phyloP scores from a whole-genome alignment of 2,888 invertebrate genomes.

The Ephialtes manifestator region DNA sequence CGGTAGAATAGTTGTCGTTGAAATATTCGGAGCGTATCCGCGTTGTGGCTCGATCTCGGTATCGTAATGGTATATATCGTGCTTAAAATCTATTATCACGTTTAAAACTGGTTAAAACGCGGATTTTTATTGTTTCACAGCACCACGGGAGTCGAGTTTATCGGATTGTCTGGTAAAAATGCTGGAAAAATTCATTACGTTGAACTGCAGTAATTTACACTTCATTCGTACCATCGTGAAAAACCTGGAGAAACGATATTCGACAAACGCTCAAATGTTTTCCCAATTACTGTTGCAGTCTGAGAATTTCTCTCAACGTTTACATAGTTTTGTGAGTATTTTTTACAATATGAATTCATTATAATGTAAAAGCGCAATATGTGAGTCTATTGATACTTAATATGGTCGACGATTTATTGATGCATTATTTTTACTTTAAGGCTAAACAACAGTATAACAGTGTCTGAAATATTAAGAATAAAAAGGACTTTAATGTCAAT shows the following conservation, averaged over 20 bases:
- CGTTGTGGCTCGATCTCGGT: neutral
- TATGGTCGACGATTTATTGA: no score
- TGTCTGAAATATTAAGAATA: no score
- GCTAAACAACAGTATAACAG: no score
- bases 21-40: slow-evolving; percentile 34
- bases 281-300: neutral
- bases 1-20: slow-evolving; percentile 24
- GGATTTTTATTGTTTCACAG: slow-evolving; percentile 23
- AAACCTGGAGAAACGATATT: neutral
- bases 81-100: slow-evolving; percentile 29
- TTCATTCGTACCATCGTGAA: neutral
- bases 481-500: no score
- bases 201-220: neutral
- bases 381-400: no score
- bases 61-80: neutral
- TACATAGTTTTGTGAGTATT: neutral
- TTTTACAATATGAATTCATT: neutral
- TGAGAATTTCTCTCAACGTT: neutral
- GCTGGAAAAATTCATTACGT: neutral
- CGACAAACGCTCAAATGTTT: neutral
- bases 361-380: neutral
- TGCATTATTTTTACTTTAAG: no score
- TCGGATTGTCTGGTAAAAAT: neutral
- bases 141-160: neutral
- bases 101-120: slow-evolving; percentile 20